Conservation (phyloP, 2,888 invertebrate species). For the Rotaria socialis region DNA sequence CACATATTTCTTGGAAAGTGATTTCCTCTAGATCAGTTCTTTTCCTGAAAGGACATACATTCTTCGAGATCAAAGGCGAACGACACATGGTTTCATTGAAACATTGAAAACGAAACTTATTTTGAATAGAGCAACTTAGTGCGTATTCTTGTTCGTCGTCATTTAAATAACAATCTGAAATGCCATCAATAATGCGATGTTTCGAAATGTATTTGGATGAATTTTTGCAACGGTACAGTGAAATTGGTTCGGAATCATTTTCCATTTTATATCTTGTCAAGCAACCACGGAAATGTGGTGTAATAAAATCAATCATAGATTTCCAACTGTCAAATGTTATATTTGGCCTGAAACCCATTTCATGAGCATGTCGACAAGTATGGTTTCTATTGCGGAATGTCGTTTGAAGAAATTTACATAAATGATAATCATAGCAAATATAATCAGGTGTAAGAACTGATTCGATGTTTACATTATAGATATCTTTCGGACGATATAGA, state of each 20-base stretch:
- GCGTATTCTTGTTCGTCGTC: neutral
- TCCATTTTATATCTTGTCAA: neutral
- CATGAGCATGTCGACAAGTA: neutral
- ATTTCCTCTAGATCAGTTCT: neutral
- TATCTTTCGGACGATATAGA: neutral
- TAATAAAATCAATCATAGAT: neutral
- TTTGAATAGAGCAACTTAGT: neutral
- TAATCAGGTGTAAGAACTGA: neutral
- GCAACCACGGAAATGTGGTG: neutral
- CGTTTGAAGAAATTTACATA: neutral
- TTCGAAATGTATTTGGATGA: neutral
- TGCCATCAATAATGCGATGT: neutral
- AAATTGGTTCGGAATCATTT: neutral
- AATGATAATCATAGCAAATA: neutral
- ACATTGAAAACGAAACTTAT: neutral
- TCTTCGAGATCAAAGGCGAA: neutral
- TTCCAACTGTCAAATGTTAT: neutral
- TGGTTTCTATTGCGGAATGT: neutral
- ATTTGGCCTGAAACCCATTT: neutral
- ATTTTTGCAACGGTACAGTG: neutral
- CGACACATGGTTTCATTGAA: neutral
- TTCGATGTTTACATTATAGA: neutral
- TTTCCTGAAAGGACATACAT: neutral
- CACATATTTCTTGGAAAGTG: neutral
- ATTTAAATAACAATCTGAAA: neutral